Conservation (phyloP, 2,113 vertebrate genomes). For the Leptobrachium ailaonicum region DNA sequence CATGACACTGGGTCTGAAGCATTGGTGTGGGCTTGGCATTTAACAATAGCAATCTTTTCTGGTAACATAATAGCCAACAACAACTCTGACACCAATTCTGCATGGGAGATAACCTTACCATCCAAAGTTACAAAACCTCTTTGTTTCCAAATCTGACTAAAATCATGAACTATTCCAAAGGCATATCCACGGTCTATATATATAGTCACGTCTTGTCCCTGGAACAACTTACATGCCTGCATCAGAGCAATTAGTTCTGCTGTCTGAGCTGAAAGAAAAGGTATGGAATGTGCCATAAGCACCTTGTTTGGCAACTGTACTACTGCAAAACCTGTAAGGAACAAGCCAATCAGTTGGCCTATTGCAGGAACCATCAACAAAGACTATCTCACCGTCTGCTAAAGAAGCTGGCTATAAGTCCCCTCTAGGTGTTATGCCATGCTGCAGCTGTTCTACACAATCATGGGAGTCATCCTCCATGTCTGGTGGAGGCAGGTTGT, state of each 20-base stretch:
- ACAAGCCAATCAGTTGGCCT: neutral
- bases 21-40: neutral
- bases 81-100: neutral
- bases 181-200: conserved; percentile 1
- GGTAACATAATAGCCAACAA: neutral
- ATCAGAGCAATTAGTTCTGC: neutral
- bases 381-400: neutral
- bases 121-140: neutral
- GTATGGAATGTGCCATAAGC: neutral
- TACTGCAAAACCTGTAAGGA: neutral
- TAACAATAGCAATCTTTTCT: neutral
- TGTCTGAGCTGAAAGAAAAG: neutral
- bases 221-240: neutral
- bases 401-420: neutral
- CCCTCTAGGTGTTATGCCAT: neutral
- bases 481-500: neutral
- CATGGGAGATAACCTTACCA: neutral
- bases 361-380: neutral
- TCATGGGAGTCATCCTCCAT: neutral
- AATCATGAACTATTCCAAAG: neutral
- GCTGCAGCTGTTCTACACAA: neutral
- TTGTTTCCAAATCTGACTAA: neutral
- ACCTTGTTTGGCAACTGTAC: neutral
- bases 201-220: neutral
- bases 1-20: neutral